Conservation (phyloP, 1,140 invertebrate species). For the Lasioglossum albipes region DNA sequence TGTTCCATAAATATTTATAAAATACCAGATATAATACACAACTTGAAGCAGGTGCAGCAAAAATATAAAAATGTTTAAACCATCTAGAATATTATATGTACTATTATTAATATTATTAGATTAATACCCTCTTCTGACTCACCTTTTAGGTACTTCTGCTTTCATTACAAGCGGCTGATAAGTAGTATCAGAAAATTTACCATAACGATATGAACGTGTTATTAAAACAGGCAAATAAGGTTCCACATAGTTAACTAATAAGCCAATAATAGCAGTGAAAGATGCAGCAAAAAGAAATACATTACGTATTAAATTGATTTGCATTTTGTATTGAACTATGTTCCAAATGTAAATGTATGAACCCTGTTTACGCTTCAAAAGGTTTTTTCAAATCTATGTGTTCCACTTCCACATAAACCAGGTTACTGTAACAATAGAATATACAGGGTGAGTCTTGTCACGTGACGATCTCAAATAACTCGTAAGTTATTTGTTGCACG, state of each 20-base stretch:
- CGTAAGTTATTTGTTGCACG: too few species aligned
- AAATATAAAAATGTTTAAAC: constrained; percentile 88
- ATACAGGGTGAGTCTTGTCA: too few species aligned
- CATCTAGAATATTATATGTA: constrained; percentile 76
- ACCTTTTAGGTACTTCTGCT: constrained; percentile 86
- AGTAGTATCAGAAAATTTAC: constrained; percentile 83
- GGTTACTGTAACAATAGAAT: constrained; percentile 11
- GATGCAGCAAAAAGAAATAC: constrained; percentile 80
- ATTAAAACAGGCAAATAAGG: constrained; percentile 83
- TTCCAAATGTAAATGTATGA: not conserved
- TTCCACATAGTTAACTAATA: constrained; percentile 83
- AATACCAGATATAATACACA: constrained; percentile 78
- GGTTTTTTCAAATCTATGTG: not conserved
- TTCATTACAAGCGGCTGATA: constrained; percentile 78
- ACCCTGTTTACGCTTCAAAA: not conserved
- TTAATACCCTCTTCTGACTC: constrained; percentile 32
- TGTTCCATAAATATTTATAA: constrained; percentile 78
- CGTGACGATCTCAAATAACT: too few species aligned
- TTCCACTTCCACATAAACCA: not conserved
- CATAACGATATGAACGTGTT: constrained; percentile 84
- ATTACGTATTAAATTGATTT: constrained; percentile 81
- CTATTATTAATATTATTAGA: constrained; percentile 33
- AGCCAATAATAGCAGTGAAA: constrained; percentile 79
- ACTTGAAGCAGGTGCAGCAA: constrained; percentile 82
- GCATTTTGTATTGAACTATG: constrained; percentile 50